Evolutionary conservation across 1,140 invertebrate genomes (phyloP).

Genomic region (Apis cerana): DNA sequence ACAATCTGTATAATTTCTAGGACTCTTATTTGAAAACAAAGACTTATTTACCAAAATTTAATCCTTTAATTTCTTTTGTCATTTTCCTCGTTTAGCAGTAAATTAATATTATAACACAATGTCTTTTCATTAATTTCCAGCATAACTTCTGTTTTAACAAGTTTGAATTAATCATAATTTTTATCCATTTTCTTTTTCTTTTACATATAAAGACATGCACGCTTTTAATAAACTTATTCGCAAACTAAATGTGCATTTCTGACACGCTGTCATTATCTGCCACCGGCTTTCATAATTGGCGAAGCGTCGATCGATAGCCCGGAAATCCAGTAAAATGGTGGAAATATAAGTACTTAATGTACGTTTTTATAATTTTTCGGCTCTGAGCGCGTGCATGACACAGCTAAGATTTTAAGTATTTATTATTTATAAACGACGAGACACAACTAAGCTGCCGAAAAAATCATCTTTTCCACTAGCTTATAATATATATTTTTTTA

Average conservation of each 20-base stretch:
- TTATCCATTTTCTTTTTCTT: neutral
- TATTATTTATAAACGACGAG: conserved; percentile 44
- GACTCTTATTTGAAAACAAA: conserved; percentile 13
- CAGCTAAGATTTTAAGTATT: conserved; percentile 21
- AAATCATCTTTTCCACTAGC: conserved; percentile 12
- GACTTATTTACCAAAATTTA: conserved; percentile 17
- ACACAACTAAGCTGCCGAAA: conserved; percentile 40
- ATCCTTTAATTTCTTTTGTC: conserved; percentile 11
- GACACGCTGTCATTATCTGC: neutral
- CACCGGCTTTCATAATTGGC: neutral
- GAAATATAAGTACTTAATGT: conserved; percentile 6
- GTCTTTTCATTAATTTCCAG: neutral
- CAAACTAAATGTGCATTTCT: conserved; percentile 5
- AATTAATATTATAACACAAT: conserved; percentile 5
- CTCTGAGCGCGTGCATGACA: conserved; percentile 2
- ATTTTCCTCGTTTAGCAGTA: neutral
- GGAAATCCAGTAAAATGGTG: conserved; percentile 31
- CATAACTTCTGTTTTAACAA: neutral
- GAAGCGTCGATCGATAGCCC: conserved; percentile 14
- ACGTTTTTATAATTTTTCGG: neutral
- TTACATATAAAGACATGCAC: conserved; percentile 1
- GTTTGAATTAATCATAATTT: neutral
- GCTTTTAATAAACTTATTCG: neutral
- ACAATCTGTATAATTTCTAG: conserved; percentile 28
- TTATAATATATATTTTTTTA: neutral